These are phyloP conservation scores for Gobiocypris rarus DNA, from an alignment of 2,113 vertebrate species.

Conservation along the genomic window DNA sequence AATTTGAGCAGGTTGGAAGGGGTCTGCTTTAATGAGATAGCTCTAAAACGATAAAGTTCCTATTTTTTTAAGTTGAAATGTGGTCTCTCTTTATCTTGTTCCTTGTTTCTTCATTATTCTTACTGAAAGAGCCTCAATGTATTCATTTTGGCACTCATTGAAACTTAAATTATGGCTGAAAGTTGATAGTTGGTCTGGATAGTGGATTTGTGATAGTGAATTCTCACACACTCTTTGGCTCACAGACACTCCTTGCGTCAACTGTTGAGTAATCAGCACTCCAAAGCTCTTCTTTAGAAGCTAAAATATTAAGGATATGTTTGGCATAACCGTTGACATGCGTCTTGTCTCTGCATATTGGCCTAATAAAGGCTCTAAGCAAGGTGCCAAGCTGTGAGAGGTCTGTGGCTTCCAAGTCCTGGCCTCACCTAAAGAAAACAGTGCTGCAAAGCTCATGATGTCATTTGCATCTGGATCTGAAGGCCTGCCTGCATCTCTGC, in stretches of 20 bases:
- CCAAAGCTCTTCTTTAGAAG: not conserved
- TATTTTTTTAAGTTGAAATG: not conserved
- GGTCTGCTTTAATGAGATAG: not conserved
- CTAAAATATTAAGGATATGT: not conserved
- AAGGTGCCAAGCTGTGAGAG: slow-evolving; percentile 46
- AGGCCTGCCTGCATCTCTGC: slow-evolving; percentile 50
- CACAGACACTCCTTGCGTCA: not conserved
- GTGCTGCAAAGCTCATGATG: slow-evolving; percentile 62
- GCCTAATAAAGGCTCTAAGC: slow-evolving; percentile 1
- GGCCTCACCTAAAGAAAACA: slow-evolving; percentile 65
- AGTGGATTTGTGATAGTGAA: slow-evolving; percentile 14
- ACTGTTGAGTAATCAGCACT: not conserved
- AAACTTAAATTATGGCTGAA: not conserved
- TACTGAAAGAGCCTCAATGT: slow-evolving; percentile 29
- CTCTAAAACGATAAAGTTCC: not conserved
- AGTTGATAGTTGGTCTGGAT: slow-evolving; percentile 11
- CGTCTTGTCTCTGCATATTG: slow-evolving; percentile 18
- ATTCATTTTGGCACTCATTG: not conserved
- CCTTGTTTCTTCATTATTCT: not conserved
- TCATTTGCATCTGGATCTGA: slow-evolving; percentile 66
- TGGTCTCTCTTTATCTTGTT: not conserved
- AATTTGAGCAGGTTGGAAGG: slow-evolving; percentile 29
- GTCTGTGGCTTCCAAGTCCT: slow-evolving; percentile 48
- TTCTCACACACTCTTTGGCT: not conserved
- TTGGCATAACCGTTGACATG: not conserved